These are phyloP conservation scores for Dendrolimus punctatus DNA, from an alignment of 1,140 invertebrate genomes.

Conservation along the genomic window DNA sequence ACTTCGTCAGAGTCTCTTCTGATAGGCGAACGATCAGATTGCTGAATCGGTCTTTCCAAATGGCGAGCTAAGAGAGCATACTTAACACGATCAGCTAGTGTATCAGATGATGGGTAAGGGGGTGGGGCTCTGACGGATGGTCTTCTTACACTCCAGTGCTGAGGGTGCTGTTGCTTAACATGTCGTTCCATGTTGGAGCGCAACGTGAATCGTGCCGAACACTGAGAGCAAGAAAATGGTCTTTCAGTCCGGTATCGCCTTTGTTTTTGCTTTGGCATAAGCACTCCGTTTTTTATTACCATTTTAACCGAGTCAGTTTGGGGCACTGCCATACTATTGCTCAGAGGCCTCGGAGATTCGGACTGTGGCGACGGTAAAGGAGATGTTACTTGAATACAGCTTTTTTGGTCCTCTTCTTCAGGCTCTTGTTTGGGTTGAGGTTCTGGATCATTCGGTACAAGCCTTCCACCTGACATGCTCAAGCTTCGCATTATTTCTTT, in stretches of 20 bases:
- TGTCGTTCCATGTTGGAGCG: constrained; percentile 95
- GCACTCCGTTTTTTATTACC: constrained; percentile 90
- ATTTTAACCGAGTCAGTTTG: constrained; percentile 83
- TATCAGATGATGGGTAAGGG: constrained; percentile 50
- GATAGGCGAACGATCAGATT: constrained; percentile 52
- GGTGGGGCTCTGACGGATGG: constrained; percentile 65
- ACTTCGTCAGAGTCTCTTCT: constrained; percentile 73
- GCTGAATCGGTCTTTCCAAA: constrained; percentile 74
- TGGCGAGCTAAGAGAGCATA: constrained; percentile 85
- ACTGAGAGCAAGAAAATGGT: constrained; percentile 91
- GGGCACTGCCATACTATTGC: constrained; percentile 35
- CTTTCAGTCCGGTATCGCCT: constrained; percentile 91
- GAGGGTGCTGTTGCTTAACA: constrained; percentile 94
- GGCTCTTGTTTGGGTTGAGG: constrained; percentile 46
- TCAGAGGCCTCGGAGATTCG: constrained; percentile 52
- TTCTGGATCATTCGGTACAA: constrained; percentile 73
- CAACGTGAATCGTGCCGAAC: constrained; percentile 89
- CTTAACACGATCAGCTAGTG: constrained; percentile 83
- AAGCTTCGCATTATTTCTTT: constrained; percentile 77
- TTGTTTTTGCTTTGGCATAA: constrained; percentile 94
- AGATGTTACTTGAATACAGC: constrained; percentile 36
- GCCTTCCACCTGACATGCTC: constrained; percentile 78
- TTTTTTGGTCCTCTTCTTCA: constrained; percentile 59
- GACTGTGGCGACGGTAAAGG: constrained; percentile 43
- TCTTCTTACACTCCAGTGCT: constrained; percentile 86